Evolutionary conservation across 35 echinoderm and acorn worm species (phyloP), one percentile per base, ranked within the genome.

Genomic region (Ophioderma brevispina): DNA sequence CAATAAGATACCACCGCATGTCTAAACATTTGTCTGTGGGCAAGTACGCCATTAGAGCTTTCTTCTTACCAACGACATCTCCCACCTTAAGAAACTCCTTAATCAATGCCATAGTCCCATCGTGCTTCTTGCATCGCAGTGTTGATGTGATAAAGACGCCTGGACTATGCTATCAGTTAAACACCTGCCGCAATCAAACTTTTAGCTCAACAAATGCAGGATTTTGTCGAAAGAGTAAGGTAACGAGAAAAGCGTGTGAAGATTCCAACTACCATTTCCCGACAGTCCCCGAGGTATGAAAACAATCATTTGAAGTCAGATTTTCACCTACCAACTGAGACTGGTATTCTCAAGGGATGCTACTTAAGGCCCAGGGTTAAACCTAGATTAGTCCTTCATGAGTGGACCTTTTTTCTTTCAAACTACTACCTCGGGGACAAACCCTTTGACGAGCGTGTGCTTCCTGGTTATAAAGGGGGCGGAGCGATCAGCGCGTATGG

Each of bases 31-130:
- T 33, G 84, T 93, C n/a, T 55, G 43, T 85, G 31, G 92, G 94
- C 46, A 99, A 99, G 80, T 50, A 88, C 15, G 91, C 93, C 21
- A 99, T 99, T 35, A 83, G 90, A 35, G 97, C 97, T 36, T 87
- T 99, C 49, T n/a, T n/a, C 88, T 95, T 18, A 95, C 97, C 87
- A 95, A 95, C 49, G 91, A 99, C 88, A 95, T 82, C 46, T 36
- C 32, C 1, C 80, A 88, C 19, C 85, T 96, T 5, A 86, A 96
- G 37, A 82, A 90, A 77, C 49, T 95, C 52, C 59, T 85, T 84
- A 38, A 80, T 41, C 21, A 89, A 91, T 75, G 90, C 91, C 34
- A 99, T 95, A 77, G 88, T 99, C 4, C 78, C 93, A 17, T 80
- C 59, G 8, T 52, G 95, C 28, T 93, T 95, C 75, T 31, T 88